These are phyloP conservation scores for Stichodactyla helianthus DNA, from an alignment of 64 coral and sea anemone genomes.

Conservation along the genomic window DNA sequence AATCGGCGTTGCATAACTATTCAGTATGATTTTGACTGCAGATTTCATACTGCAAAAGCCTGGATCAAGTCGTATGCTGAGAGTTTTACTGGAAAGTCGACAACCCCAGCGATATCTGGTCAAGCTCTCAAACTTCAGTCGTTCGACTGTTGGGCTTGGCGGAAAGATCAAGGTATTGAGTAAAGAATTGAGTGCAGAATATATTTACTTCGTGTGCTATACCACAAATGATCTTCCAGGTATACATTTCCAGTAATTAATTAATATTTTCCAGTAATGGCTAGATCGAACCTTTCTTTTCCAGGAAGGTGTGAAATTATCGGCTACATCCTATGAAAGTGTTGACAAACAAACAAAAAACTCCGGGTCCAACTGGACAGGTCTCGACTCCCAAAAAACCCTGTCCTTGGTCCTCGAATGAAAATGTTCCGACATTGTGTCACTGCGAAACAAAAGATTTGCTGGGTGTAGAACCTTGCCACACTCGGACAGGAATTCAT, in stretches of 20 bases:
- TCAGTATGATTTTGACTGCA: neutral
- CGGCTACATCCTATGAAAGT: neutral
- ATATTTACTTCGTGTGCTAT: neutral
- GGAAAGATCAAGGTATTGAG: no score
- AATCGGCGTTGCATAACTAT: neutral
- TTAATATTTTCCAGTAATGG: neutral
- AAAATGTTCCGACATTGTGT: no score
- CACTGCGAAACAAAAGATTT: no score
- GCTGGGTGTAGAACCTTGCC: no score
- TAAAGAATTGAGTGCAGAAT: neutral
- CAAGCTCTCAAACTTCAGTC: neutral
- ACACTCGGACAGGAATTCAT: no score
- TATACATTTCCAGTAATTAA: conserved; percentile 7
- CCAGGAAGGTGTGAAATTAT: neutral
- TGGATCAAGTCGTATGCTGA: neutral
- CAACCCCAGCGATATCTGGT: neutral
- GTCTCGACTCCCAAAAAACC: no score
- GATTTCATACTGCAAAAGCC: neutral
- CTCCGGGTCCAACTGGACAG: no score
- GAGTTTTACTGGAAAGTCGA: neutral
- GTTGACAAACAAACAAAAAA: no score
- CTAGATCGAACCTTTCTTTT: neutral
- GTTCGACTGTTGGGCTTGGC: no score
- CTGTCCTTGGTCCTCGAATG: no score
- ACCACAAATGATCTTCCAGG: neutral